These are phyloP conservation scores for Synergus laeviventris DNA, from an alignment of 2,888 invertebrate species.

Conservation along the genomic window DNA sequence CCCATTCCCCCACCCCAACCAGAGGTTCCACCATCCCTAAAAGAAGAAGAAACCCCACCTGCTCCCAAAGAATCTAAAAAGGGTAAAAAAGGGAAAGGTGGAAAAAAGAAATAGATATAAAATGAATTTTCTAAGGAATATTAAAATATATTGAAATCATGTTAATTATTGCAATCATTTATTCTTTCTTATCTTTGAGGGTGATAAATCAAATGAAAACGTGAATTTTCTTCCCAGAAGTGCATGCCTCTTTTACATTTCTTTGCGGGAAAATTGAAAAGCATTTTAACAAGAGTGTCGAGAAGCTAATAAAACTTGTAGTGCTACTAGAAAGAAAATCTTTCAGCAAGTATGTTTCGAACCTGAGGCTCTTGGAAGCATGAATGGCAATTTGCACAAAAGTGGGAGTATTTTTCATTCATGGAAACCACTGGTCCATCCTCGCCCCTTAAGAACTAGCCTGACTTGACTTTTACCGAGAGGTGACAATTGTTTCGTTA, in stretches of 20 bases:
- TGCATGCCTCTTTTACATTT: background rate
- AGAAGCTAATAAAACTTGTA: slow-evolving; percentile 22
- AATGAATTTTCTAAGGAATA: background rate
- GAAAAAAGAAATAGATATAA: slow-evolving; percentile 44
- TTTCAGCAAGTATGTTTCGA: slow-evolving; percentile 40
- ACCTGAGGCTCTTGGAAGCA: slow-evolving; percentile 33
- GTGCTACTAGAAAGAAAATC: slow-evolving; percentile 18
- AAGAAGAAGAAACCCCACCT: slow-evolving; percentile 42
- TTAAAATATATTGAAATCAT: background rate
- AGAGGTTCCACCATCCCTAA: slow-evolving; percentile 31
- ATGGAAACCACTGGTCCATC: slow-evolving; percentile 43
- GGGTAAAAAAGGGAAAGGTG: slow-evolving; percentile 41
- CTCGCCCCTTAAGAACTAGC: slow-evolving; percentile 38
- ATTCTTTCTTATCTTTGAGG: too few relatives aligned
- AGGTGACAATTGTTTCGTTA: slow-evolving; percentile 66
- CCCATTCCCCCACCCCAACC: slow-evolving; percentile 46
- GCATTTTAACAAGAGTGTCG: slow-evolving; percentile 11
- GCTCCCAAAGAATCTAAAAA: slow-evolving; percentile 27
- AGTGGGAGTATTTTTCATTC: slow-evolving; percentile 44
- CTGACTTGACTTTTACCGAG: slow-evolving; percentile 50
- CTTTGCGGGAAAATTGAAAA: background rate
- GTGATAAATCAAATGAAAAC: background rate
- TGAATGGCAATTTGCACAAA: slow-evolving; percentile 45
- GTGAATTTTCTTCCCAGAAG: background rate
- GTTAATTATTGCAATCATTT: too few relatives aligned